These are phyloP conservation scores for Aspidapion aeneum DNA, from an alignment of 2,888 invertebrate species.

Conservation along the genomic window DNA sequence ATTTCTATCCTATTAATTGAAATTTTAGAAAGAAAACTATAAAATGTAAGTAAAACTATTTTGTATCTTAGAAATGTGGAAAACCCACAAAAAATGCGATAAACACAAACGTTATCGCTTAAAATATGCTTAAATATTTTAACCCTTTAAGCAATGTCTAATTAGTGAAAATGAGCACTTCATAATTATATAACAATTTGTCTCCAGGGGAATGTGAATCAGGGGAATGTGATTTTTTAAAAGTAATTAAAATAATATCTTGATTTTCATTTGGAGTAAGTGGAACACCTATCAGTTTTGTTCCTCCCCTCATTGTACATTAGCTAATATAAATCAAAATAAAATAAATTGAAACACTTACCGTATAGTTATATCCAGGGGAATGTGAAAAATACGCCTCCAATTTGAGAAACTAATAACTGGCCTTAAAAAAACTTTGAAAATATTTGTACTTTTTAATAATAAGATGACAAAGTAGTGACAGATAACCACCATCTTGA, in stretches of 20 bases:
- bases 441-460: not conserved
- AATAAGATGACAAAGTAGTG: not conserved
- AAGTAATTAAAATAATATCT: not conserved
- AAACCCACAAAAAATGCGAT: not conserved
- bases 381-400: not conserved
- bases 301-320: not conserved
- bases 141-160: not conserved
- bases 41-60: not conserved
- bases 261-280: not conserved
- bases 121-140: not conserved
- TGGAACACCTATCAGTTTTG: not conserved
- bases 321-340: not conserved
- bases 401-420: not conserved
- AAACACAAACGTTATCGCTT: not conserved
- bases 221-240: not conserved
- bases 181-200: not conserved
- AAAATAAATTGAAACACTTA: not conserved
- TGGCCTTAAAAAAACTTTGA: not conserved
- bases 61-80: not conserved
- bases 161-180: not conserved
- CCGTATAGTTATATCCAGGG: not conserved
- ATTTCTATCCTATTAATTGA: not conserved
- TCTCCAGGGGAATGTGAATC: not conserved
- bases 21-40: not conserved
- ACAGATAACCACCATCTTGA: not conserved